Base-by-base conservation (phyloP, 2,888 invertebrate species). In the Drosophila paramelanica region DNA sequence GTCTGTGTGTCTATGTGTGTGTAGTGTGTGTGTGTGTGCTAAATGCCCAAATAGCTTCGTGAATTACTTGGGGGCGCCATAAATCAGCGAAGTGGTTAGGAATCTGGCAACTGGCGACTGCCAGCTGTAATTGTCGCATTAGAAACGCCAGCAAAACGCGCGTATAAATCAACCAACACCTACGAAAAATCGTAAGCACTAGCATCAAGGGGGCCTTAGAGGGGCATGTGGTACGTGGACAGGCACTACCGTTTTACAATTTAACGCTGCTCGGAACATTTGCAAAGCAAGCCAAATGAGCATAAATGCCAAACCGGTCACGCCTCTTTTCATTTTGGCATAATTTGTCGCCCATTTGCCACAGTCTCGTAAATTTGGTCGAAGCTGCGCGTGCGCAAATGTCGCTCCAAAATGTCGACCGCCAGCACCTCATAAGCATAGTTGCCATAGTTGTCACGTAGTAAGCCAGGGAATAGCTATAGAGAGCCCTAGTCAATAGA, bases 281-380 rank as follows among this genome's bases (percentile, higher is more conserved):
- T 70, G 38, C 68, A 56, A 59, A 61, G 56, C 67, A 51, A 64
- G 56, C 70, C n/a, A 62, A 74, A 76, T 55, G 79, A 74, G 82
- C 87, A 82, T 82, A 82, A 84, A 87, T 83, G 83, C 73, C 80
- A 82, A 62, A 58, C 41, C 62, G 59, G 79, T 83, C 88, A 88
- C 83, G 88, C 83, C 88, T 85, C 80, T 76, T 83, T 85, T 68
- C 73, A 79, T 68, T 88, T 85, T 73, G 83, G 71, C 88, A 88
- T 84, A 84, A 85, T 83, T 83, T 83, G 86, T 84, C 88, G 83
- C 80, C 86, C 86, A 85, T 88, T 83, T 88, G 78, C 65, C 68
- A 72, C 64, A 69, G 74, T 69, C 74, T 77, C 83, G 88, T 80
- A 83, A 85, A 86, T 79, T 73, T 60, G 7, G 47, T 31, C 38